phyloP scores from a whole-genome alignment of 1,140 invertebrate species.

The Brachionus calyciflorus region DNA sequence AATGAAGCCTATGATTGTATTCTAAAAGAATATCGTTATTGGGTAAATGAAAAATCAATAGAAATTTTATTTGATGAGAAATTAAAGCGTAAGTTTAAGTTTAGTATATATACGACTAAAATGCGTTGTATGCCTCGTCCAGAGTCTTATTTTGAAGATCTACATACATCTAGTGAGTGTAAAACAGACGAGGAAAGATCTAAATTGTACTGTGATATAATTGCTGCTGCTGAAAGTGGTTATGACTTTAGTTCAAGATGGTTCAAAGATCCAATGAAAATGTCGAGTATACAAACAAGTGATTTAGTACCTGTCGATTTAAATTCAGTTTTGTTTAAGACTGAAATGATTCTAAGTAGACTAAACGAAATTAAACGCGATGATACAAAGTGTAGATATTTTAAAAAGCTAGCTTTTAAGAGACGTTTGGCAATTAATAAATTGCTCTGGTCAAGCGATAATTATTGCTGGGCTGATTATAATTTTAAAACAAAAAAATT shows the following conservation, averaged over 20 bases:
- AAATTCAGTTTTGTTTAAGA: constrained; percentile 76
- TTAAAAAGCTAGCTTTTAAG: neutral
- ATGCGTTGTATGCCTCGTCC: constrained; percentile 64
- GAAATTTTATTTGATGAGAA: neutral
- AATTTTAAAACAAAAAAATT: constrained; percentile 69
- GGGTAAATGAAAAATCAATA: constrained; percentile 1
- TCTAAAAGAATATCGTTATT: constrained; percentile 29
- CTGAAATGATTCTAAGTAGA: constrained; percentile 66
- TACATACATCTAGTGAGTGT: constrained; percentile 46
- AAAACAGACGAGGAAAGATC: constrained; percentile 57
- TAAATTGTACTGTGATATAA: constrained; percentile 74
- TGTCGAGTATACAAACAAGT: constrained; percentile 63
- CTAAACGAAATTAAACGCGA: constrained; percentile 66
- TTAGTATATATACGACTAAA: neutral
- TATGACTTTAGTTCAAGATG: constrained; percentile 91
- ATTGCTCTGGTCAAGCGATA: constrained; percentile 76
- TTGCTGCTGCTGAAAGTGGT: constrained; percentile 84
- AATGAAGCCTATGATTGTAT: constrained; percentile 1
- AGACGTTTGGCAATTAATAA: constrained; percentile 65
- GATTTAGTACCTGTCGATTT: constrained; percentile 78
- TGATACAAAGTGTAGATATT: neutral
- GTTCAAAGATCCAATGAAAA: constrained; percentile 65
- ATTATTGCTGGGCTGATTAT: constrained; percentile 82
- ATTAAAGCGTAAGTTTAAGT: neutral
- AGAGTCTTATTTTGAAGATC: constrained; percentile 77